Conservation (phyloP, 2,888 invertebrate species). For the Leptinotarsa tumamoca region DNA sequence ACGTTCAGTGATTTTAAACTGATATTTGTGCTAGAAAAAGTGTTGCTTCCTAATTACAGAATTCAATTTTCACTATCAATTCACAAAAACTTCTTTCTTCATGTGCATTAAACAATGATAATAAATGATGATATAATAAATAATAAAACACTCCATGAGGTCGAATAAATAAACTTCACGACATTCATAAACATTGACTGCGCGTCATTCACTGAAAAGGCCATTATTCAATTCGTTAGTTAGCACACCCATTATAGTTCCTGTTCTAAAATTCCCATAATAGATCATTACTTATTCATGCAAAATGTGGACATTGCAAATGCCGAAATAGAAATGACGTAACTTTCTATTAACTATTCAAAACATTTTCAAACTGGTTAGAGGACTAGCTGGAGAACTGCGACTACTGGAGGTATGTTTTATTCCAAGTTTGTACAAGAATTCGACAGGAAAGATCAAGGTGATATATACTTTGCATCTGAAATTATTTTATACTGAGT, state of each 20-base stretch:
- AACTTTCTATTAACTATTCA: slow-evolving; percentile 55
- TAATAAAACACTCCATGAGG: neutral
- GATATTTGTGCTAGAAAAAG: no score
- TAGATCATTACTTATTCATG: slow-evolving; percentile 52
- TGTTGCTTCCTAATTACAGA: no score
- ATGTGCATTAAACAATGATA: no score
- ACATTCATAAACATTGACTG: slow-evolving; percentile 8
- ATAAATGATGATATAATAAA: no score
- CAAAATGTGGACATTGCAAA: slow-evolving; percentile 48
- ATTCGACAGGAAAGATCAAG: slow-evolving; percentile 22
- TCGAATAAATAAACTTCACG: slow-evolving; percentile 10
- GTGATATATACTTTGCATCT: slow-evolving; percentile 6
- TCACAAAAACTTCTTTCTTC: no score
- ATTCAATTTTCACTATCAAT: no score
- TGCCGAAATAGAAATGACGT: slow-evolving; percentile 57
- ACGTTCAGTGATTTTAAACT: no score
- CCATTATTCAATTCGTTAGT: slow-evolving; percentile 29
- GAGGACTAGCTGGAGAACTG: neutral
- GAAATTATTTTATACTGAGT: slow-evolving; percentile 4
- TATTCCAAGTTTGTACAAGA: neutral
- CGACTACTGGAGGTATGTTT: slow-evolving; percentile 1
- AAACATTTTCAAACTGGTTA: slow-evolving; percentile 38
- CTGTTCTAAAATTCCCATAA: slow-evolving; percentile 48
- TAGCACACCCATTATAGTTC: slow-evolving; percentile 45
- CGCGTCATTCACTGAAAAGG: slow-evolving; percentile 27